Conservation (phyloP, 1,140 invertebrate species). For the Idris sp. region DNA sequence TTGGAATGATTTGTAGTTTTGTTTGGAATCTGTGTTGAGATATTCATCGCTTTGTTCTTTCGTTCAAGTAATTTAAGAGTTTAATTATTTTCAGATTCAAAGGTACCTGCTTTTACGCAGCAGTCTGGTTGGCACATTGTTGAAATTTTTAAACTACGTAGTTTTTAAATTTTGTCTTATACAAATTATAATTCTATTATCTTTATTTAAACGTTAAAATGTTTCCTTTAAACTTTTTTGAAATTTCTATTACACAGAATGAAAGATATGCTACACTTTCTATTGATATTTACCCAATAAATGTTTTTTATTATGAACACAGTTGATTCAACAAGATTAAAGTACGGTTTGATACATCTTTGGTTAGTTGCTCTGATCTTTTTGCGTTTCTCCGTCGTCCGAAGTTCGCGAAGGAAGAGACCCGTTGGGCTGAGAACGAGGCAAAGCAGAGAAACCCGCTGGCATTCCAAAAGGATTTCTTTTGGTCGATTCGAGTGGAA, state of each 20-base stretch:
- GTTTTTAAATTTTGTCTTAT: too few relatives aligned
- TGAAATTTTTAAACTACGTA: too few relatives aligned
- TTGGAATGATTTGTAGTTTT: neutral
- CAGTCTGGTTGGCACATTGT: too few relatives aligned
- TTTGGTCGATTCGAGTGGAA: constrained; percentile 63
- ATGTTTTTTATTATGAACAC: constrained; percentile 13
- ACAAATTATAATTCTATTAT: too few relatives aligned
- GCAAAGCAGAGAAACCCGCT: constrained; percentile 54
- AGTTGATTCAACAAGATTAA: constrained; percentile 41
- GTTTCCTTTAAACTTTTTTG: too few relatives aligned
- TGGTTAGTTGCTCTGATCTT: constrained; percentile 43
- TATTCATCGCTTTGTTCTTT: too few relatives aligned
- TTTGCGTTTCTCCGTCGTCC: constrained; percentile 49
- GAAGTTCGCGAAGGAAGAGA: constrained; percentile 60
- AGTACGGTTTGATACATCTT: constrained; percentile 54
- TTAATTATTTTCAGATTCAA: too few relatives aligned
- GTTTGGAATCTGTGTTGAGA: neutral
- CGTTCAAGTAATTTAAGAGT: too few relatives aligned
- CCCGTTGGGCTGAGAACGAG: constrained; percentile 42
- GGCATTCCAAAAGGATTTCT: constrained; percentile 66
- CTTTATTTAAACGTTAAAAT: too few relatives aligned
- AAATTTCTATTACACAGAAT: neutral
- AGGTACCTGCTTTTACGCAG: too few relatives aligned
- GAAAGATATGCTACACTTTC: too few relatives aligned
- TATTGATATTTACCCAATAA: constrained; percentile 26